Percentiles rank a stretch among this genome's conserved stretches.
These are phyloP conservation scores for Tachina fera DNA, from an alignment of 2,888 invertebrate genomes.

Conservation along the genomic window DNA sequence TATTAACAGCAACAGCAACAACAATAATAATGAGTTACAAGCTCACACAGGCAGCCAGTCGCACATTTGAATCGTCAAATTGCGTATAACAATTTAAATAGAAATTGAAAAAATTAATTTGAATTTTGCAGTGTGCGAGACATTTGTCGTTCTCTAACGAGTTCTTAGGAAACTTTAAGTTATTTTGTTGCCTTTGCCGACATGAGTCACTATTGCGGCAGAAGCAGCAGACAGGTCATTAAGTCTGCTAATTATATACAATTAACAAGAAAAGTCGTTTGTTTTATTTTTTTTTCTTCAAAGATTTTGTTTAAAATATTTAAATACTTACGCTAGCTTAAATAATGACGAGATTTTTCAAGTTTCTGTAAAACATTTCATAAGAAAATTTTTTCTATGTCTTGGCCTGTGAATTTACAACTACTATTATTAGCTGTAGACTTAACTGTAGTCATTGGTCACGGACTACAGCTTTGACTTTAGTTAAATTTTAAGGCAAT, in stretches of 20 bases:
- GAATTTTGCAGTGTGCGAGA: constrained; percentile 25
- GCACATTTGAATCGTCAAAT: constrained; percentile 9
- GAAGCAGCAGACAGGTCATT: constrained; percentile 63
- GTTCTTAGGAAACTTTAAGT: constrained; percentile 36
- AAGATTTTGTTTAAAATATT: not conserved
- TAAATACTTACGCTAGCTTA: not conserved
- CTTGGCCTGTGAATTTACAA: not conserved
- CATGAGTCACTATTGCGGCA: constrained; percentile 41
- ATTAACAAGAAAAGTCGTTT: constrained; percentile 11
- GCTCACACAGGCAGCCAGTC: constrained; percentile 43
- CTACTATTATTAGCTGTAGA: no score
- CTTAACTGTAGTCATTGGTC: no score
- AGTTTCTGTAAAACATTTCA: no score
- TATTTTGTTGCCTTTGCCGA: constrained; percentile 11
- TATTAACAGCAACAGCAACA: constrained; percentile 43
- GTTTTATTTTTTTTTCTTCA: not conserved
- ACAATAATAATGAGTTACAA: constrained; percentile 22
- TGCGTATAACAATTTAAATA: constrained; percentile 49
- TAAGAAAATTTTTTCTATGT: not conserved
- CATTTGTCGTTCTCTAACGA: constrained; percentile 33
- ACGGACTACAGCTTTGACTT: no score
- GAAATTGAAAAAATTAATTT: constrained; percentile 58
- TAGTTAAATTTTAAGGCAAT: no score
- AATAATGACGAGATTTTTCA: not conserved
- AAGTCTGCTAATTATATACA: constrained; percentile 51